Evolutionary conservation across 2,888 invertebrate species (phyloP), one percentile per base, ranked within the genome.

Genomic region (Orthosia cruda): DNA sequence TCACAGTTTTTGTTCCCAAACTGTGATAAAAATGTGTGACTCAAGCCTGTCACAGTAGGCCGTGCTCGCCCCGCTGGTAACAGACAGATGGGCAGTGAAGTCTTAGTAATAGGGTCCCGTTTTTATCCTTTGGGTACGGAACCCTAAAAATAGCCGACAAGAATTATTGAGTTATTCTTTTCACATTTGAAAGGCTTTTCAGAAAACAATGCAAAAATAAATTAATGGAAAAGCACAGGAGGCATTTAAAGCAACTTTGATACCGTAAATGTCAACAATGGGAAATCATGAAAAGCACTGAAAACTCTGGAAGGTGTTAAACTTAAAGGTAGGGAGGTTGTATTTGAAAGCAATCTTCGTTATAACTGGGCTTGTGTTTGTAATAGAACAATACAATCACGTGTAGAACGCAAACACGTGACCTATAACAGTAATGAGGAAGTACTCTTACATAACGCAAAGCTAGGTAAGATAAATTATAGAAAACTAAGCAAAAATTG

Each of bases 391-490:
- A 76, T 74, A 68, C 74, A 70, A 80, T 76, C 87, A 89, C 86
- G 86, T 87, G 85, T 76, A 79, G 79, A 75, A 83, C 72, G 65
- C 75, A 74, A 72, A 81, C 88, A 87, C 89, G 88, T 90, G 87
- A 88, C 80, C 64, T 69, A 52, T 58, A 73, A 77, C 80, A 83
- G 83, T 73, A 89, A 89, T 87, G 85, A 90, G 88, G 89, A 91
- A 91, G 87, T 87, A 80, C 84, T 86, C 85, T 86, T 84, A 87
- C 80, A 77, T 87, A 81, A 84, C 81, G 80, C 80, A 71, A 86
- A 81, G 85, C 79, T 78, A 80, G 78, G 73, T 62, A 49, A 65
- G 61, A 71, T 65, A 68, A 63, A n/a, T 62, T 26, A 7, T 40
- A 71, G 52, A 71, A 65, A 23, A 65, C 26, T 67, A 23, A 26